Percentiles rank a stretch among this genome's conserved stretches.
Conservation (phyloP, 1,140 invertebrate genomes). For the Dreissena polymorpha region DNA sequence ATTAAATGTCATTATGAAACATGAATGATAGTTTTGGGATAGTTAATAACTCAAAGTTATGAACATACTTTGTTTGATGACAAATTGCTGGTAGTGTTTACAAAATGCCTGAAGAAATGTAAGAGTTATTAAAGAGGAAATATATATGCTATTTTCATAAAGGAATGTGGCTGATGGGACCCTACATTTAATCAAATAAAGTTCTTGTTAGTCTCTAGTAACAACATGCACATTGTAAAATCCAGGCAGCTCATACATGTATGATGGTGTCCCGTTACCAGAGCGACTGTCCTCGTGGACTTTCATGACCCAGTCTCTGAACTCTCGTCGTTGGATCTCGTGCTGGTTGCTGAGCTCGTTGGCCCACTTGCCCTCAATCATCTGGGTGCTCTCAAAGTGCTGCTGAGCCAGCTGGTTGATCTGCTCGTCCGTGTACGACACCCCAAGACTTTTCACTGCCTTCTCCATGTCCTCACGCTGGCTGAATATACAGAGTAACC, state of each 20-base stretch:
- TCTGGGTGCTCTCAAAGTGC: constrained; percentile 87
- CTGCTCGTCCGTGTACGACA: constrained; percentile 86
- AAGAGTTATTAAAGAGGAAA: no score
- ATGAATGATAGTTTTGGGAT: no score
- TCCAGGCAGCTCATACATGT: constrained; percentile 62
- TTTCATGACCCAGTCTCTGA: constrained; percentile 89
- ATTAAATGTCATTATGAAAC: no score
- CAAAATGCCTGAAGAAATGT: no score
- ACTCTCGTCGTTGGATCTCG: constrained; percentile 87
- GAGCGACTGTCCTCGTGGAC: constrained; percentile 84
- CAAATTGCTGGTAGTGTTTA: no score
- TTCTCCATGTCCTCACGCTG: constrained; percentile 90
- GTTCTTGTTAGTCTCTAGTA: no score
- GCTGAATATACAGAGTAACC: constrained; percentile 76
- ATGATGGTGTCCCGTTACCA: constrained; percentile 67
- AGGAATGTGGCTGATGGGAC: no score
- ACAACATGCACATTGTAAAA: no score
- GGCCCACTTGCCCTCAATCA: constrained; percentile 89
- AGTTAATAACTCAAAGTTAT: no score
- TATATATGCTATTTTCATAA: no score
- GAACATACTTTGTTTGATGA: no score
- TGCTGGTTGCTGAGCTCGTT: constrained; percentile 87
- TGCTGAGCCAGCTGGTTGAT: constrained; percentile 88
- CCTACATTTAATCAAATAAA: no score
- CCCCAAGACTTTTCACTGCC: constrained; percentile 84